phyloP scores from a whole-genome alignment of 2,113 vertebrate species.

The Clupea harengus region DNA sequence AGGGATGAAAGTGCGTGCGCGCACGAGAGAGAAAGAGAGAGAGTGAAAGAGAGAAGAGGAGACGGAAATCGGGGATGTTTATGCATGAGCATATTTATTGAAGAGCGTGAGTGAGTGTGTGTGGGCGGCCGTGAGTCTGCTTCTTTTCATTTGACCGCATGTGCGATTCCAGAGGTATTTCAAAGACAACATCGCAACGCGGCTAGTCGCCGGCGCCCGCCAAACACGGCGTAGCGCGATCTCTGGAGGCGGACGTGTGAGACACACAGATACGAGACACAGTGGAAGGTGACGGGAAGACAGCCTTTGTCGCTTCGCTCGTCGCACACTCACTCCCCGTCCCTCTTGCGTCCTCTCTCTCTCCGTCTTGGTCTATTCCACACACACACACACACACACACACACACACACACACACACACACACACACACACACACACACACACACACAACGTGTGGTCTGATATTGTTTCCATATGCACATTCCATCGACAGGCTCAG shows the following conservation, averaged over 20 bases:
- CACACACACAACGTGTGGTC: neutral
- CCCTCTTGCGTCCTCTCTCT: neutral
- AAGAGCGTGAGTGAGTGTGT: slow-evolving; percentile 21
- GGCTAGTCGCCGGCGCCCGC: neutral
- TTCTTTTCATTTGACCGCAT: neutral
- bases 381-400: neutral
- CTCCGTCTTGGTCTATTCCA: neutral
- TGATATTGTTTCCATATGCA: neutral
- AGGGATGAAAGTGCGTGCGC: slow-evolving; percentile 4
- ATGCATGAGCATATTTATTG: neutral
- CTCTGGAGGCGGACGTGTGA: neutral
- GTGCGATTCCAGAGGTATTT: slow-evolving; percentile 9
- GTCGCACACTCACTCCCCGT: neutral
- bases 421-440: neutral
- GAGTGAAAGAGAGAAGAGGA: neutral
- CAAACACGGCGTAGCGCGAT: neutral
- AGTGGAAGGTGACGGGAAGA: neutral
- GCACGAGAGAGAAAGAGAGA: neutral
- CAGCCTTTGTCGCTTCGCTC: neutral
- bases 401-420: neutral
- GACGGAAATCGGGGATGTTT: neutral
- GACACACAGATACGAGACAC: neutral
- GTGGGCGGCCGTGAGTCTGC: slow-evolving; percentile 8
- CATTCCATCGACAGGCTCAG: neutral
- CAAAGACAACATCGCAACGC: neutral